phyloP scores from a whole-genome alignment of 2,113 vertebrate species.

The Indri indri region DNA sequence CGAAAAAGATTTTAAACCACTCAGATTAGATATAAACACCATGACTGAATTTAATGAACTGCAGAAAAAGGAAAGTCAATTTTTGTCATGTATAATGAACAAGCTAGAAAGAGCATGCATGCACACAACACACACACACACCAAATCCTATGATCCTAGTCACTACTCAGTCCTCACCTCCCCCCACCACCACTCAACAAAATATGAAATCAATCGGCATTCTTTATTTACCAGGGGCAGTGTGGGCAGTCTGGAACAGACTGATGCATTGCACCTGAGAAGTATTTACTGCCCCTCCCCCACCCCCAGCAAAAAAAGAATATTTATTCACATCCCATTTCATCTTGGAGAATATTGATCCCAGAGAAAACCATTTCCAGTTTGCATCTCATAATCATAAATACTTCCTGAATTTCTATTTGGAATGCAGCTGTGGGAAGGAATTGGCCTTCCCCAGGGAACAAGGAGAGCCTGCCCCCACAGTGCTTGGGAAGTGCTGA shows the following conservation, averaged over 20 bases:
- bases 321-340: conserved; percentile 30
- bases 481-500: background rate
- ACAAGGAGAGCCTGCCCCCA: background rate
- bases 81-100: background rate
- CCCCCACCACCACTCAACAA: background rate
- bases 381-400: conserved; percentile 35
- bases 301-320: background rate
- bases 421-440: background rate
- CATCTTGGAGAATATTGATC: conserved; percentile 29
- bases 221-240: background rate
- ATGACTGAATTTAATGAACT: conserved; percentile 61
- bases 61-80: conserved; percentile 49
- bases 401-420: background rate
- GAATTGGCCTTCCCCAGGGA: background rate
- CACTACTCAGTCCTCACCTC: background rate
- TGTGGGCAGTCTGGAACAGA: background rate
- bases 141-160: background rate
- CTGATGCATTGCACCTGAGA: background rate
- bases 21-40: conserved; percentile 65
- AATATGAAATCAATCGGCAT: conserved; percentile 17
- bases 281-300: background rate
- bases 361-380: conserved; percentile 56
- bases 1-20: conserved; percentile 56
- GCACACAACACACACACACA: background rate
- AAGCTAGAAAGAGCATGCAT: background rate